phyloP scores from a whole-genome alignment of 2,797 vertebrate species.

The Lateolabrax maculatus region DNA sequence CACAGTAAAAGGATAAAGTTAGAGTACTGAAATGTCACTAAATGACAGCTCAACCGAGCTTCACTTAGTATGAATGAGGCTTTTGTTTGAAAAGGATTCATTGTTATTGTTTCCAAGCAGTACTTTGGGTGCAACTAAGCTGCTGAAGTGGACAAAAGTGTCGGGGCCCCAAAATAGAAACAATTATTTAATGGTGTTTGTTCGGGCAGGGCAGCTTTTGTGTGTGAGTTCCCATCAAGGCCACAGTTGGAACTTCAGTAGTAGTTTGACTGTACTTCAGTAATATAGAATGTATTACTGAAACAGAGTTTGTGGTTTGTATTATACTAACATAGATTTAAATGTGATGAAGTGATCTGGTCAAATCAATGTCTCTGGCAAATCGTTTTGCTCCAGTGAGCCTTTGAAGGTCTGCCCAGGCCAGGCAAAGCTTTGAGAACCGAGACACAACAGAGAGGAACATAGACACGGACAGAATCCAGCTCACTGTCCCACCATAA shows the following conservation, averaged over 20 bases:
- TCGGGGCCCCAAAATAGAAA: conserved; percentile 56
- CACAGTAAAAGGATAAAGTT: conserved; percentile 72
- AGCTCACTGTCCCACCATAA: conserved; percentile 52
- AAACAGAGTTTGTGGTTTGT: conserved; percentile 42
- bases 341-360: conserved; percentile 63
- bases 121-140: conserved; percentile 57
- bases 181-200: conserved; percentile 70
- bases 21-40: conserved; percentile 61
- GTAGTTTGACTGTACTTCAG: conserved; percentile 30
- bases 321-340: conserved; percentile 58
- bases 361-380: conserved; percentile 63
- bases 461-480: conserved; percentile 62
- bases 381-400: conserved; percentile 56
- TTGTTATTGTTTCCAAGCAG: conserved; percentile 79
- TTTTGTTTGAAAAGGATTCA: conserved; percentile 73
- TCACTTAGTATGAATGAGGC: conserved; percentile 68
- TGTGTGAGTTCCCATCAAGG: conserved; percentile 27
- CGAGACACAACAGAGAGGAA: conserved; percentile 66
- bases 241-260: conserved; percentile 27
- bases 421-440: conserved; percentile 48
- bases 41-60: conserved; percentile 55
- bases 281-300: conserved; percentile 30
- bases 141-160: conserved; percentile 66
- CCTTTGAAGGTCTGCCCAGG: conserved; percentile 63
- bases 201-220: conserved; percentile 50